A percentile compares a stretch with the other conserved stretches of the same genome.
These are phyloP conservation scores for Rhaphigaster nebulosa DNA, from an alignment of 2,888 invertebrate species.

Conservation along the genomic window DNA sequence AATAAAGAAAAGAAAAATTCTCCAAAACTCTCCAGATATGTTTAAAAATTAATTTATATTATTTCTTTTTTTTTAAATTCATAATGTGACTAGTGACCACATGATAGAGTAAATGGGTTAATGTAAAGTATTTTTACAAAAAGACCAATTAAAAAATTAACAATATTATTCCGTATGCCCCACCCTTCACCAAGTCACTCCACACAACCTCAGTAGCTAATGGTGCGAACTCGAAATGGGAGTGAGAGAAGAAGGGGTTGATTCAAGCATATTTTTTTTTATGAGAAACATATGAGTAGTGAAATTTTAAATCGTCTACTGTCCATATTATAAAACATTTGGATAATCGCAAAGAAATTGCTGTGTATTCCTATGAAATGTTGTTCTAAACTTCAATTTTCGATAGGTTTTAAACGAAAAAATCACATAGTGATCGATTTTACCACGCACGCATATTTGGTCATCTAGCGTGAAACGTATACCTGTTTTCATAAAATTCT, in stretches of 20 bases:
- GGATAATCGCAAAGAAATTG: background rate
- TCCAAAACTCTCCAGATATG: no score
- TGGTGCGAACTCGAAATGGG: background rate
- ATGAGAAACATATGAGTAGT: no score
- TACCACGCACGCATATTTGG: background rate
- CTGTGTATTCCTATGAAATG: background rate
- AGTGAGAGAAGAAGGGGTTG: no score
- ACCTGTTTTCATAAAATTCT: background rate
- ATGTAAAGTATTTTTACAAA: background rate
- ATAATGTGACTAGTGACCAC: background rate
- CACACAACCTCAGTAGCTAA: no score
- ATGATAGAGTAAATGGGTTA: background rate
- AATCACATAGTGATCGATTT: background rate
- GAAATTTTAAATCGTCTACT: background rate
- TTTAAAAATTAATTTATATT: no score
- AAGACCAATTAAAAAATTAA: no score
- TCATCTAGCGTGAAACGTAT: background rate
- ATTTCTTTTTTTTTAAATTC: no score
- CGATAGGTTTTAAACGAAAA: background rate
- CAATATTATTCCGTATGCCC: no score
- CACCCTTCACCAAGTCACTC: no score
- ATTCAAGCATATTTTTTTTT: no score
- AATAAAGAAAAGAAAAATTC: no score
- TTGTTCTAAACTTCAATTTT: background rate
- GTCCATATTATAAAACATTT: background rate